Percentiles rank a stretch among this genome's conserved stretches.
Conservation (phyloP, 2,888 invertebrate species). For the Drosophila histrio region DNA sequence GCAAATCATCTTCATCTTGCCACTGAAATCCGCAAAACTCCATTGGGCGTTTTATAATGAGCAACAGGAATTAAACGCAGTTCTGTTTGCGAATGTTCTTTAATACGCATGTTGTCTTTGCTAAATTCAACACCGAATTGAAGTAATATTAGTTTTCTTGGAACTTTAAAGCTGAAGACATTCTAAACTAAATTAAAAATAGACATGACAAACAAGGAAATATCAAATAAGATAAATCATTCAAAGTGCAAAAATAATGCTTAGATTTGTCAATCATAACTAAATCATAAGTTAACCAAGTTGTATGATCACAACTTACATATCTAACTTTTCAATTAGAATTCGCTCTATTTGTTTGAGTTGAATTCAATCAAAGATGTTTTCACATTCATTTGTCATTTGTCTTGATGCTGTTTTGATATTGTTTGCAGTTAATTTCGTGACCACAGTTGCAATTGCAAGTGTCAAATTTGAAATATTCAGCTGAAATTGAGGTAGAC, state of each 20-base stretch:
- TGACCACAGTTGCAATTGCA: conserved; percentile 23
- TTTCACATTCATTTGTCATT: background rate
- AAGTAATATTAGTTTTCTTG: background rate
- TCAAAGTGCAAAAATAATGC: too few species aligned
- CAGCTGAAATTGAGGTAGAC: conserved; percentile 30
- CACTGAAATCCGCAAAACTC: conserved; percentile 10
- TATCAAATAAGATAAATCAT: too few species aligned
- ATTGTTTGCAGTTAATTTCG: conserved; percentile 18
- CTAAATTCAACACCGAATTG: background rate
- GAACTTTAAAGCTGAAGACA: background rate
- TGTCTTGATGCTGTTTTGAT: background rate
- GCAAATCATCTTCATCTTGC: conserved; percentile 33
- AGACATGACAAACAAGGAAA: too few species aligned
- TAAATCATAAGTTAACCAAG: background rate
- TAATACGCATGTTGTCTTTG: conserved; percentile 9
- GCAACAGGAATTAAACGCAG: conserved; percentile 20
- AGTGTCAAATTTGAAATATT: conserved; percentile 41
- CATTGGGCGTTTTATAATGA: conserved; percentile 53
- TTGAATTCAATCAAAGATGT: background rate
- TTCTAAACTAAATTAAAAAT: too few species aligned
- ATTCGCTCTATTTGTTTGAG: background rate
- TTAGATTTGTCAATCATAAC: background rate
- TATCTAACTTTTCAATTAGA: background rate
- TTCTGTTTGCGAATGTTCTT: conserved; percentile 8
- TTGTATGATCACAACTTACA: background rate